Evolutionary conservation across 2,113 vertebrate species (phyloP).

Genomic region (Caloenas nicobarica): DNA sequence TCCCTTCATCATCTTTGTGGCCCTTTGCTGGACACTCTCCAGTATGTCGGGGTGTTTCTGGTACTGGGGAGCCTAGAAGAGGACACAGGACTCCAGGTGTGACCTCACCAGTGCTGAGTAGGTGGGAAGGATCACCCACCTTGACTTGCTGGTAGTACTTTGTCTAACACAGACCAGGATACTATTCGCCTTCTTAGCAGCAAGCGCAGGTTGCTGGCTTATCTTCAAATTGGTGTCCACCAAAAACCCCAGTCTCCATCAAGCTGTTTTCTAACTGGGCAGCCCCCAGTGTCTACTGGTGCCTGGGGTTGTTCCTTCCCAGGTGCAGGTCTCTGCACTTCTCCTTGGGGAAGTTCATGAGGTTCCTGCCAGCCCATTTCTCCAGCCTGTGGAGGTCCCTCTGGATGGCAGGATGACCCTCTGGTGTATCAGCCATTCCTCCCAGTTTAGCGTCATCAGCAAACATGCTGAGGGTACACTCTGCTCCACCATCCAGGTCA

Average conservation of each 20-base stretch:
- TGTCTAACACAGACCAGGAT: fast-evolving
- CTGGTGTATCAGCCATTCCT: background rate
- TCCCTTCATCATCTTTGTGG: background rate
- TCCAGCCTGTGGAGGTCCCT: background rate
- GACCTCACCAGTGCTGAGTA: background rate
- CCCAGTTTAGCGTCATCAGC: background rate
- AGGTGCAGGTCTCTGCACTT: background rate
- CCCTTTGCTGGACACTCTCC: background rate
- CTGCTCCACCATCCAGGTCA: background rate
- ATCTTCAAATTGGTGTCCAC: background rate
- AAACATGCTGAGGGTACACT: background rate
- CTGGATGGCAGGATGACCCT: too few relatives aligned
- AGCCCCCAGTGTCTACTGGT: fast-evolving
- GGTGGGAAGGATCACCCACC: background rate
- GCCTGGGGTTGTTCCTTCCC: background rate
- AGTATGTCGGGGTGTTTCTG: background rate
- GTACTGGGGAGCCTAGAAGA: background rate
- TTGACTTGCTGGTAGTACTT: background rate
- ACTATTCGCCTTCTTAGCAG: background rate
- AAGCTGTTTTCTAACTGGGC: background rate
- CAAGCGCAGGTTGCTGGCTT: fast-evolving
- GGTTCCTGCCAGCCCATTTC: background rate
- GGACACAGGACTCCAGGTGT: background rate
- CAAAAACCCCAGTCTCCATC: background rate
- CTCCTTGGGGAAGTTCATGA: background rate